Base-by-base conservation (phyloP, 2,888 invertebrate species). In the Cryptocheilus praepositus region DNA sequence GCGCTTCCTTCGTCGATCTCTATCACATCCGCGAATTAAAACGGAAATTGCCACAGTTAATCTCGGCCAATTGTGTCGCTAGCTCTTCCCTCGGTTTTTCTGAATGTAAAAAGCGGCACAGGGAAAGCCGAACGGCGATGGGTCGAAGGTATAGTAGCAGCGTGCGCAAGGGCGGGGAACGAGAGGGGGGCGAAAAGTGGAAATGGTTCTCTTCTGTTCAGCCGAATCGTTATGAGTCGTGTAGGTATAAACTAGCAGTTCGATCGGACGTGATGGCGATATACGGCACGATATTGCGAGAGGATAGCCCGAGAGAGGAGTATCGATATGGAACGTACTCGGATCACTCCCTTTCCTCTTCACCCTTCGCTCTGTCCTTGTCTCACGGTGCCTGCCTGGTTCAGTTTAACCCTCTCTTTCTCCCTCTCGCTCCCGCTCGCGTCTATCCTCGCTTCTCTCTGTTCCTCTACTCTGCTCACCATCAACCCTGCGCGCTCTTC, bases 191-290 rank as follows among this genome's bases (percentile, higher is more conserved):
- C 16, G 28, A n/a, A 57, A 59, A 57, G 51, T 45, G 18, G 55
- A 59, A 45, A 45, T 13, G 46, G 67, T 59, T 67, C 59, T 71
- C 64, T 69, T 67, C 60, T 59, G 55, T 64, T 68, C 75, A 54
- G 18, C 64, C 64, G 75, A 77, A 74, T 79, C 77, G 79, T 79
- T 79, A 79, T 67, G 79, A 77, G 67, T 74, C 72, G 70, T 70
- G 72, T 73, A 76, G 79, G 73, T 79, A 79, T 73, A 74, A 81
- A 81, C 73, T 75, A 78, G 73, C 78, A 76, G 71, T 81, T 82
- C 71, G 75, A 81, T 80, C 73, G 75, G 72, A 76, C 73, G 67
- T 71, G 73, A 81, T 79, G 73, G 70, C 73, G 71, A 81, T 80
- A 76, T 75, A 81, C 75, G 61, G 77, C 62, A 75, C 74, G 75